phyloP scores from a whole-genome alignment of 2,888 invertebrate genomes.

The Eurytoma adleriae region DNA sequence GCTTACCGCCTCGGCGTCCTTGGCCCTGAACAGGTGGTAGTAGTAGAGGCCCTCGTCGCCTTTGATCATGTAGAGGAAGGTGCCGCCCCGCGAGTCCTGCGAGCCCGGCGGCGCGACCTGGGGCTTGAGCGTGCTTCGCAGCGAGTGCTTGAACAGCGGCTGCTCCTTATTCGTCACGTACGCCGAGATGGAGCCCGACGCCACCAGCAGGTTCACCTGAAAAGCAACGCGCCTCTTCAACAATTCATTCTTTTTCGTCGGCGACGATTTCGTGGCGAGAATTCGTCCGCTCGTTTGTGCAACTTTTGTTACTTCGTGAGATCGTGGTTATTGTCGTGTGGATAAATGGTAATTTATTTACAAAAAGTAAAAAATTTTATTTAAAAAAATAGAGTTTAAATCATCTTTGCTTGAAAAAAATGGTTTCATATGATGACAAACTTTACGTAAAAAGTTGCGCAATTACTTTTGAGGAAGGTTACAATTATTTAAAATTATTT shows the following conservation, averaged over 20 bases:
- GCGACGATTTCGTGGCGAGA: not conserved
- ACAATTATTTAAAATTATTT: no score
- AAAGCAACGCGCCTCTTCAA: constrained; percentile 64
- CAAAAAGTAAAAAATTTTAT: no score
- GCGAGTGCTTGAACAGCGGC: constrained; percentile 70
- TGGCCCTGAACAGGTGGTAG: constrained; percentile 85
- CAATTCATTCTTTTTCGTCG: not conserved
- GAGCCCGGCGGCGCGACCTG: constrained; percentile 77
- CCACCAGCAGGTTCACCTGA: constrained; percentile 85
- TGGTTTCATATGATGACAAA: no score
- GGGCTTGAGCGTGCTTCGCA: constrained; percentile 68
- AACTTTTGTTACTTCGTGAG: no score
- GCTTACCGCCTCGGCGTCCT: constrained; percentile 84
- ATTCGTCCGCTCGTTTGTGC: no score
- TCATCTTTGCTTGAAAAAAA: no score
- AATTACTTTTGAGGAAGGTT: no score
- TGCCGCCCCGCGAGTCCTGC: constrained; percentile 79
- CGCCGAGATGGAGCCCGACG: constrained; percentile 79
- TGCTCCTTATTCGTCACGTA: constrained; percentile 67
- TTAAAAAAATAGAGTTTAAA: no score
- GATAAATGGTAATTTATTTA: no score
- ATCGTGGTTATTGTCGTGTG: no score
- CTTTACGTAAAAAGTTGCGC: no score
- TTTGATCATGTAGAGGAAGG: constrained; percentile 84
- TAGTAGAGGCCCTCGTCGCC: constrained; percentile 85